Evolutionary conservation across 2,888 invertebrate species (phyloP), one percentile per base, ranked within the genome.

Genomic region (Pollenia labialis): DNA sequence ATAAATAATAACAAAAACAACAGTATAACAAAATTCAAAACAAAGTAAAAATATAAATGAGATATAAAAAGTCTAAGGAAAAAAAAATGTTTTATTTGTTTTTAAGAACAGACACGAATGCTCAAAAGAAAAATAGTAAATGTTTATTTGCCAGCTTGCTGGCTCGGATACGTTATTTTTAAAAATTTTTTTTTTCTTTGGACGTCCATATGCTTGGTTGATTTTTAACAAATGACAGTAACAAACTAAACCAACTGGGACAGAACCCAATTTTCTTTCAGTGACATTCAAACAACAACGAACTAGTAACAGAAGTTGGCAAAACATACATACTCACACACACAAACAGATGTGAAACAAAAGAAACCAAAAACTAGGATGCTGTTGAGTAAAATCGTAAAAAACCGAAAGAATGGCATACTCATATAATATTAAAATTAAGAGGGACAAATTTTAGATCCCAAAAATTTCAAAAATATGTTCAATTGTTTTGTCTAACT

Each of bases 241-340:
- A 85, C 62, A 74, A 75, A 82, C 60, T 68, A 62, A 79, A 82
- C 76, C 82, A 88, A 85, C 52, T 81, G 86, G 81, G 81, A 88
- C 86, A 79, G 76, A 72, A 82, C 84, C 84, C 79, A 86, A 82
- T 82, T 85, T 71, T 75, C 58, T 54, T 75, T 52, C 77, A 75
- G 81, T 85, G 88, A 83, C 88, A 88, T 85, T 83, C 84, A 88
- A 83, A 75, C 64, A 71, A 60, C 72, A 54, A 71, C 7, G 10
- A 69, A 56, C 58, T 54, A 44, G 23, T 40, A 81, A 32, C 23
- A 42, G 18, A 62, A 66, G 40, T 54, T 8, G 23, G 18, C 56
- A 42, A 46, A 64, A 56, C 11, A 60, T 60, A 50, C 32, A 52
- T 23, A 23, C 8, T 44, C 2, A 69, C 42, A 48, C 40, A 58